Base-by-base conservation (phyloP, 2,888 invertebrate genomes). In the Operophtera brumata region DNA sequence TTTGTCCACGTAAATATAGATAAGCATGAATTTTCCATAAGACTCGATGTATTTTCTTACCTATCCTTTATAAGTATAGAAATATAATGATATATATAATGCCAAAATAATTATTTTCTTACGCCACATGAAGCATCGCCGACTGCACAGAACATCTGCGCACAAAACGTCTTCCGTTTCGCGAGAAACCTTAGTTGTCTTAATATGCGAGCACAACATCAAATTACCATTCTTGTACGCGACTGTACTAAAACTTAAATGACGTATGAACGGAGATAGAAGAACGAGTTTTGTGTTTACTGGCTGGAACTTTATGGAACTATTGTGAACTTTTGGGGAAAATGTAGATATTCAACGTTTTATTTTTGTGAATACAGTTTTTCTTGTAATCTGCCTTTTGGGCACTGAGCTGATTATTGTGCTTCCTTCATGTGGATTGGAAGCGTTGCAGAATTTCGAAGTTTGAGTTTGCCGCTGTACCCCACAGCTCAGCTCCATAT, bases 211-310 rank as follows among this genome's bases (percentile, higher is more conserved):
- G 67, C 62, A 62, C 63, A 65, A 69, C 72, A 69, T 73, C 64
- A 73, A 73, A 77, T 77, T 71, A 75, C 73, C 73, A 75, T 77
- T 77, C 78, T 75, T 79, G n/a, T 35, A 20, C 47, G 64, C 57
- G 57, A 59, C 59, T 46, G 49, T 37, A 41, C 49, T 36, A 65
- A 71, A 71, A 74, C 75, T 77, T 75, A 70, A 78, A 78, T 78
- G 78, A 72, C 65, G 75, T 73, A 74, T 77, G 69, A 74, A 75
- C 59, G 57, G 62, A 66, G 75, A 77, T 77, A 76, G 41, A 62
- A 32, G 7, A 58, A 61, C 53, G 50, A 53, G 47, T 43, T 58
- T 52, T 32, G 47, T 55, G 47, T 41, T 59, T 53, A 58, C 54
- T 51, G 36, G 5, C 2, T 28, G 20, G 26, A 39, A 49, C 40